These are phyloP conservation scores for Cirrhinus mrigala DNA, from an alignment of 2,797 vertebrate genomes.

Conservation along the genomic window DNA sequence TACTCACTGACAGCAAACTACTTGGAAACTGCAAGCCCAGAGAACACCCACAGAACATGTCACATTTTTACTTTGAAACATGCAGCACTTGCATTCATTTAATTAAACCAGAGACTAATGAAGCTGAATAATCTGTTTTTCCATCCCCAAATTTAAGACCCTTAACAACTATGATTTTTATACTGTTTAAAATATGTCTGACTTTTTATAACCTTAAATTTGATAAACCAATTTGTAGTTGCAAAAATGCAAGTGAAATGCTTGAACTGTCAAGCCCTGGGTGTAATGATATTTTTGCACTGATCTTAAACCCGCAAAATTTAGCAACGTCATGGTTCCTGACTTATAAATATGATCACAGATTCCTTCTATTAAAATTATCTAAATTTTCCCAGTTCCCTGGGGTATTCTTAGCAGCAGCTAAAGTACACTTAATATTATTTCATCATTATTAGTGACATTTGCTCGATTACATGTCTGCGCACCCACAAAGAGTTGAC, in stretches of 20 bases:
- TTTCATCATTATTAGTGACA: conserved; percentile 10
- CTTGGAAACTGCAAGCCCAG: not conserved
- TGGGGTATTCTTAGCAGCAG: not conserved
- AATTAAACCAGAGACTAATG: not conserved
- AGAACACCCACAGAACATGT: not conserved
- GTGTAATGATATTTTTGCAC: not conserved
- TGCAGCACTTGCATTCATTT: not conserved
- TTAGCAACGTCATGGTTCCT: not conserved
- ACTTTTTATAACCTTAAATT: not conserved
- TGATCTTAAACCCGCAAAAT: conserved; percentile 4
- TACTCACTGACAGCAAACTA: not conserved
- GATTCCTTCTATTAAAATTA: not conserved
- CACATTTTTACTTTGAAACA: not conserved
- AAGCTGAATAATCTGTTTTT: not conserved
- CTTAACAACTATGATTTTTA: not conserved
- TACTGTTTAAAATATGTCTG: not conserved
- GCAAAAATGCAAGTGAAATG: not conserved
- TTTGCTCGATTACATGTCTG: not conserved
- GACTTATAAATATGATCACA: not conserved
- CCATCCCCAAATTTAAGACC: not conserved
- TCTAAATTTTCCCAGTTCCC: not conserved
- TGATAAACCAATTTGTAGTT: not conserved
- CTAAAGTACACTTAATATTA: not conserved
- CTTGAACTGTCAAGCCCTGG: not conserved
- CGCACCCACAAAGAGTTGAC: conserved; percentile 93